Conservation (phyloP, 2,797 vertebrate genomes). For the Champsocephalus gunnari region DNA sequence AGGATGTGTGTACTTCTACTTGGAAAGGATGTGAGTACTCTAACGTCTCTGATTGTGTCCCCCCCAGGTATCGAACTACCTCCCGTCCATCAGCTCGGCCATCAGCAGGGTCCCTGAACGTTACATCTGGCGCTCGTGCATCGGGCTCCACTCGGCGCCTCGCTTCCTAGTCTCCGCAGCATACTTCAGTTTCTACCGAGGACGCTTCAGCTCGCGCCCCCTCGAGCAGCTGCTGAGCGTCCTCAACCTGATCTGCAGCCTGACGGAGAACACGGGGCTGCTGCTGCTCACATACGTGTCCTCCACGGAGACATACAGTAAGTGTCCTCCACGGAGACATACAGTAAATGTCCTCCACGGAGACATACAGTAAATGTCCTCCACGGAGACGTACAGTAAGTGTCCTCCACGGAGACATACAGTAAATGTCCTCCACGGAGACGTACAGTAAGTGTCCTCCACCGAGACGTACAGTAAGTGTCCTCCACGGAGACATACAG, state of each 20-base stretch:
- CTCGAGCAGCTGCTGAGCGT: constrained; percentile 82
- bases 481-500: too few species aligned
- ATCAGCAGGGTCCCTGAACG: constrained; percentile 91
- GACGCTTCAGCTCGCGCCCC: constrained; percentile 74
- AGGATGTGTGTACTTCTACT: too few species aligned
- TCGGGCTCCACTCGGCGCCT: constrained; percentile 93
- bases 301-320: constrained; percentile 76
- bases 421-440: too few species aligned
- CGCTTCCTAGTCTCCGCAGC: constrained; percentile 86
- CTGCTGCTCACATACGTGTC: constrained; percentile 94
- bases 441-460: too few species aligned
- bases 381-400: too few species aligned
- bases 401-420: too few species aligned
- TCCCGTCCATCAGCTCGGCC: constrained; percentile 95
- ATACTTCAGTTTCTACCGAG: constrained; percentile 91
- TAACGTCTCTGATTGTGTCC: too few species aligned
- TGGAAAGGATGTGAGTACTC: too few species aligned
- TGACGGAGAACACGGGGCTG: constrained; percentile 89
- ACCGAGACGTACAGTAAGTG: too few species aligned
- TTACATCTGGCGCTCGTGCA: constrained; percentile 94
- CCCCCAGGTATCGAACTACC: constrained; percentile 93
- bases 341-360: too few species aligned
- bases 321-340: too few species aligned
- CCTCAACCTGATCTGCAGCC: constrained; percentile 83
- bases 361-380: too few species aligned